Base-by-base conservation (phyloP, 2,888 invertebrate species). In the Spialia ferax region DNA sequence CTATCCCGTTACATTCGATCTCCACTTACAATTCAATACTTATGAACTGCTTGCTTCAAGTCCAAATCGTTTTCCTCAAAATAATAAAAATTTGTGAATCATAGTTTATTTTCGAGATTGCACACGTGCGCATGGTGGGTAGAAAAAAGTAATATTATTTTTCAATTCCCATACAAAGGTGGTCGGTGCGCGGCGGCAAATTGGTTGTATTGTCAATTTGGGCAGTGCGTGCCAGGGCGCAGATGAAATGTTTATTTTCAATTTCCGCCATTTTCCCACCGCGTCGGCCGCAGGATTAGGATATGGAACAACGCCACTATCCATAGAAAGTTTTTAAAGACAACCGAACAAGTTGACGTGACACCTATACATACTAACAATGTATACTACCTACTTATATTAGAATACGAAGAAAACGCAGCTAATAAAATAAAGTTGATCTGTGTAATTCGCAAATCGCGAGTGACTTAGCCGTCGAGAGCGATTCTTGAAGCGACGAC, bases 141-240 rank as follows among this genome's bases (percentile, higher is more conserved):
- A 83, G 83, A 87, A 89, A 89, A 90, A 87, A 86, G 90, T 91
- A 91, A 93, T 93, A 92, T 93, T 93, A 93, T 93, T 93, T 93
- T 93, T 93, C 93, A 90, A 93, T 93, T 93, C 91, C 85, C 89
- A 91, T 89, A 92, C 93, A 93, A 93, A 93, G 93, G 93, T 92
- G 93, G 92, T 86, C 90, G 88, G 86, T 81, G 86, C 81, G 89
- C 89, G 86, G 85, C 89, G 86, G 84, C 88, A 93, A 93, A 93
- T 93, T 93, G 93, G 92, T 91, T 91, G 93, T 93, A 93, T 93
- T 93, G 93, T 93, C 92, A 93, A 92, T 93, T 93, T 91, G 93
- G 92, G 88, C 93, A 93, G 93, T 93, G 93, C 93, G 93, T 92
- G 91, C 90, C 85, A 86, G 85, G 81, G 88, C 87, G 89, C 89